Evolutionary conservation across 2,888 invertebrate species (phyloP).

Genomic region (Notodromas monacha): DNA sequence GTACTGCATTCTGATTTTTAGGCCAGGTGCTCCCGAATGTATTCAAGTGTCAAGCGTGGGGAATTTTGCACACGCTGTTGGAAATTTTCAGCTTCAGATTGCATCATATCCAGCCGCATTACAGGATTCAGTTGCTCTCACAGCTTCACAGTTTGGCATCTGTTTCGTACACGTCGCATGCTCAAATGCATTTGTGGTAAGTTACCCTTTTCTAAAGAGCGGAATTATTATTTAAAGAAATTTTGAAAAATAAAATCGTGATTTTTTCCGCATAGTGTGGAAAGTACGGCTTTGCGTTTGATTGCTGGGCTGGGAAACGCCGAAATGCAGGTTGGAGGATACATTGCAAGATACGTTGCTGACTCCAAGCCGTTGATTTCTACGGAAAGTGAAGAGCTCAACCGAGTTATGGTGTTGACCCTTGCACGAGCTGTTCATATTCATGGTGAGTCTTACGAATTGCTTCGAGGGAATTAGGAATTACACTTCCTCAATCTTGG

Average conservation of each 20-base stretch:
- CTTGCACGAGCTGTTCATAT: slow-evolving; percentile 75
- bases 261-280: slow-evolving; percentile 24
- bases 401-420: slow-evolving; percentile 65
- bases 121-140: slow-evolving; percentile 59
- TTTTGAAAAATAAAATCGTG: not conserved
- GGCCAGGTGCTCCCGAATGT: slow-evolving; percentile 62
- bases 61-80: slow-evolving; percentile 64
- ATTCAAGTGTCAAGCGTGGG: slow-evolving; percentile 73
- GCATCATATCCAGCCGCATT: slow-evolving; percentile 85
- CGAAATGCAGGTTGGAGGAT: slow-evolving; percentile 53
- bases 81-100: slow-evolving; percentile 90
- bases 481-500: no score
- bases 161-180: slow-evolving; percentile 74
- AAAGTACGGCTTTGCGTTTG: slow-evolving; percentile 50
- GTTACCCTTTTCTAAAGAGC: slow-evolving; percentile 9
- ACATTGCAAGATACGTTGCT: slow-evolving; percentile 47
- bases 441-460: slow-evolving; percentile 42
- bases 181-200: slow-evolving; percentile 64
- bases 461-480: no score
- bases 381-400: slow-evolving; percentile 74
- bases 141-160: slow-evolving; percentile 66
- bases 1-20: slow-evolving; percentile 15
- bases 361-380: slow-evolving; percentile 72
- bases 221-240: slow-evolving; percentile 6
- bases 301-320: slow-evolving; percentile 69